Evolutionary conservation across 92 coral and sea anemone genomes (phyloP), one percentile per base, ranked within the genome.

Genomic region (Epizoanthus ramosus): DNA sequence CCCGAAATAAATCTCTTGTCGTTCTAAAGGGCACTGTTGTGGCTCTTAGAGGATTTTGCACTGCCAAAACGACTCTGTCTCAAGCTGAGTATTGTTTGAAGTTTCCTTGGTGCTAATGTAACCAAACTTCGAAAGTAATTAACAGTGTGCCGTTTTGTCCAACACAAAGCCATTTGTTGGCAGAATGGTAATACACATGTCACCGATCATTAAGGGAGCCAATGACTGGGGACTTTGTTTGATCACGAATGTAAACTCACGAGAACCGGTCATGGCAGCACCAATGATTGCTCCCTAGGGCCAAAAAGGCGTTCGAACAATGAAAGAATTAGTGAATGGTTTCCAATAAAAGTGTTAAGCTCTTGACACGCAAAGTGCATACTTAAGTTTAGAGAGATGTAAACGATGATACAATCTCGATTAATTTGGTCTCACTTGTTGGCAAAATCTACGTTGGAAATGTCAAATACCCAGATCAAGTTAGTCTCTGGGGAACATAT

Each of bases 201-300:
- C 82, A 61, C 19, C 39, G 12, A 13, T 76, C 28, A 5, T 47
- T 45, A 0, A 8, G 16, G 0, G 57, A 50, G 53, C 53, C 57
- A 61, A 37, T 39, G 57, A 5, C 1, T 41, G 22, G 23, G n/a
- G 61, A 10, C 1, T 6, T 12, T 45, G 12, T 8, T 63, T 43
- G 14, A 43, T 5, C 15, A 16, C 37, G 23, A 67, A 43, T 28
- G n/a, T 12, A 41, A 67, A 67, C 72, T 25, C 72, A 33, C 8
- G 72, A 33, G 18, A 33, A 50, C 41, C 21, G 52, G 15, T 23
- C n/a, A 43, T 64, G 84, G 75, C 66, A 54, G 57, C 33, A 63
- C 80, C 18, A 58, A 17, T 22, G 73, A 81, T 18, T 57, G 79
- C 5, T 64, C 37, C 61, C 53, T 73, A 15, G 69, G 69, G 50